These are phyloP conservation scores for Thunnus maccoyii DNA, from an alignment of 2,113 vertebrate species.

Conservation along the genomic window DNA sequence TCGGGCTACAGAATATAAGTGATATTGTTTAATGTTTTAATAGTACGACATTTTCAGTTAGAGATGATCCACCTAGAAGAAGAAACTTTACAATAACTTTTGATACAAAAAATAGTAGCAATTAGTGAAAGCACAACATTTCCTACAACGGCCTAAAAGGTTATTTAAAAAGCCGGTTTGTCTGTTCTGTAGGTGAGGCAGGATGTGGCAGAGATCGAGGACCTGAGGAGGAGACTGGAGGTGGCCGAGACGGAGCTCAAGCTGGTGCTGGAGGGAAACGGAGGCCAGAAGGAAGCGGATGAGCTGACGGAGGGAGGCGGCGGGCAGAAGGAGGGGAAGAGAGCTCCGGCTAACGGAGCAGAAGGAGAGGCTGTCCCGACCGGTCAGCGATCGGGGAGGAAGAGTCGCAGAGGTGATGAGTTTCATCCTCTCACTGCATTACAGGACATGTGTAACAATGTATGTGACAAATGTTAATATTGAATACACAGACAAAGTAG, in stretches of 20 bases:
- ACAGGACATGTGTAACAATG: no score
- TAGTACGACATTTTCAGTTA: no score
- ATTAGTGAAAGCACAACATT: no score
- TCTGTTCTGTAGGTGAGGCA: slow-evolving; percentile 47
- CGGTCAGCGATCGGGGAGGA: slow-evolving; percentile 40
- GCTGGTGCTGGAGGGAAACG: slow-evolving; percentile 53
- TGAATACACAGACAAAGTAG: not conserved
- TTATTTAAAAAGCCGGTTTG: not conserved
- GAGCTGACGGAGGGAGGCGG: slow-evolving; percentile 2
- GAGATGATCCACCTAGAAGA: no score
- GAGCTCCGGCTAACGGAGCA: not conserved
- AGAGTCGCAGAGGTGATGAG: slow-evolving; percentile 53
- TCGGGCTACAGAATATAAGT: no score
- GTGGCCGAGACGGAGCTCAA: slow-evolving; percentile 65
- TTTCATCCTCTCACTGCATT: not conserved
- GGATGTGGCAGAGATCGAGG: slow-evolving; percentile 53
- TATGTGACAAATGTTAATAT: not conserved
- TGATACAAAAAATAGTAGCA: no score
- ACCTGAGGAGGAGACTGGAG: slow-evolving; percentile 68
- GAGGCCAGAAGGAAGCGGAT: slow-evolving; percentile 15
- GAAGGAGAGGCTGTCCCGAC: slow-evolving; percentile 11
- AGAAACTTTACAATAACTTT: no score
- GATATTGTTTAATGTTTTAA: no score
- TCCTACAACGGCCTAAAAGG: no score
- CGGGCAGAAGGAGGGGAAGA: not conserved